phyloP scores from a whole-genome alignment of 2,113 vertebrate species.

The Salminus brasiliensis region DNA sequence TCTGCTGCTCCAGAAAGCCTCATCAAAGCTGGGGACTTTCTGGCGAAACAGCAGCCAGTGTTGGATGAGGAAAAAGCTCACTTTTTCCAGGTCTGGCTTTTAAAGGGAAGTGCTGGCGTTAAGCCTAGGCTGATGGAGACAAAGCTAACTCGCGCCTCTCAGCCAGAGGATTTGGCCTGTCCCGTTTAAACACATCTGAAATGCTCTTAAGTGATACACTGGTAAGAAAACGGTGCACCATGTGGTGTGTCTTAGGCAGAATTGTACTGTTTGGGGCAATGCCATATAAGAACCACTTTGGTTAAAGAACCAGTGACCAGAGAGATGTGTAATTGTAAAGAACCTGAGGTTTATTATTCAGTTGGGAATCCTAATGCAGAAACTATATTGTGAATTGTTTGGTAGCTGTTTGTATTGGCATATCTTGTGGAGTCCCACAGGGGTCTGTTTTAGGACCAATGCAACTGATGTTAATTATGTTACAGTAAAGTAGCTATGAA shows the following conservation, averaged over 20 bases:
- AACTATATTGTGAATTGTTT: too few species aligned
- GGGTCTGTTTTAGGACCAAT: too few species aligned
- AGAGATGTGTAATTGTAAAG: too few species aligned
- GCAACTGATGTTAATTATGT: too few species aligned
- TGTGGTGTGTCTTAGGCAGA: not conserved
- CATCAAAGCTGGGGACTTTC: conserved; percentile 32
- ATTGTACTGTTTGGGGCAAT: not conserved
- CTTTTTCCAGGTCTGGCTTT: conserved; percentile 53
- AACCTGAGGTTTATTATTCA: too few species aligned
- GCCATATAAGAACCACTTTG: too few species aligned
- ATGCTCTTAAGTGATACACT: not conserved
- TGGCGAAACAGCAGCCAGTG: conserved; percentile 38
- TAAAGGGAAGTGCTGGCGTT: conserved; percentile 39
- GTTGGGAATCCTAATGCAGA: too few species aligned
- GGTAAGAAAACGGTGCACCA: not conserved
- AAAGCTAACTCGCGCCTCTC: conserved; percentile 36
- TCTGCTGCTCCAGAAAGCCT: conserved; percentile 1
- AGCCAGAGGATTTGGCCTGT: conserved; percentile 31
- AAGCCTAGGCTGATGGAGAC: conserved; percentile 33
- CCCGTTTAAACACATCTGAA: conserved; percentile 1
- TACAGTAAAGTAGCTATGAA: too few species aligned
- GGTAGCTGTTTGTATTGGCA: too few species aligned
- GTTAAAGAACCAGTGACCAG: too few species aligned
- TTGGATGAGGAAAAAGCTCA: conserved; percentile 42
- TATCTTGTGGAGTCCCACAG: too few species aligned